Evolutionary conservation across 2,113 vertebrate species (phyloP).

Genomic region (cattle (Bos taurus)): DNA sequence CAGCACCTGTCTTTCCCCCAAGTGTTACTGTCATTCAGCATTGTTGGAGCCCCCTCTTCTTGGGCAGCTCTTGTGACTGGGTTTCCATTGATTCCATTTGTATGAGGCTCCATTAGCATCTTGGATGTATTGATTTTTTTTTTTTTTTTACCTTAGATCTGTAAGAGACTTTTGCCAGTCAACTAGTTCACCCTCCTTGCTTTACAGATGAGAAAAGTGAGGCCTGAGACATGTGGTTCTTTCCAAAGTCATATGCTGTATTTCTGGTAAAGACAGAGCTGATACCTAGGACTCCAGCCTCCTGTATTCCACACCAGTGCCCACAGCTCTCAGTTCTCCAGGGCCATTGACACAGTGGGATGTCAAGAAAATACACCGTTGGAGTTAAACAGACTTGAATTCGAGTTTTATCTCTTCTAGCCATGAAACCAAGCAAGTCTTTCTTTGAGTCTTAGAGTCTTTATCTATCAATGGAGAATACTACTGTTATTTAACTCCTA

Average conservation of each 20-base stretch:
- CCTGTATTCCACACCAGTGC: background rate
- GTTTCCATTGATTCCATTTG: background rate
- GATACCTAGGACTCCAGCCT: background rate
- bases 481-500: background rate
- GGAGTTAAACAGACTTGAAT: background rate
- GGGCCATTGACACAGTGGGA: background rate
- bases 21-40: background rate
- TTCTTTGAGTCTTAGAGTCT: background rate
- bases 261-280: background rate
- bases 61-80: background rate
- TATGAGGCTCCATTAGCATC: conserved; percentile 44
- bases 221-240: background rate
- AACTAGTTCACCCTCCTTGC: background rate
- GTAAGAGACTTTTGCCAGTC: conserved; percentile 24
- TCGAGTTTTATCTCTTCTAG: background rate
- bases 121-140: conserved; percentile 25
- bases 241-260: background rate
- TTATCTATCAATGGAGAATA: background rate
- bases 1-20: background rate
- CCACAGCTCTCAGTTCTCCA: background rate
- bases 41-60: background rate
- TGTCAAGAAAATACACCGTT: background rate
- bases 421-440: background rate
- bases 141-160: background rate
- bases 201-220: conserved; percentile 39